These are phyloP conservation scores for Tetramorium simillimum DNA, from an alignment of 1,140 invertebrate genomes.

Conservation along the genomic window DNA sequence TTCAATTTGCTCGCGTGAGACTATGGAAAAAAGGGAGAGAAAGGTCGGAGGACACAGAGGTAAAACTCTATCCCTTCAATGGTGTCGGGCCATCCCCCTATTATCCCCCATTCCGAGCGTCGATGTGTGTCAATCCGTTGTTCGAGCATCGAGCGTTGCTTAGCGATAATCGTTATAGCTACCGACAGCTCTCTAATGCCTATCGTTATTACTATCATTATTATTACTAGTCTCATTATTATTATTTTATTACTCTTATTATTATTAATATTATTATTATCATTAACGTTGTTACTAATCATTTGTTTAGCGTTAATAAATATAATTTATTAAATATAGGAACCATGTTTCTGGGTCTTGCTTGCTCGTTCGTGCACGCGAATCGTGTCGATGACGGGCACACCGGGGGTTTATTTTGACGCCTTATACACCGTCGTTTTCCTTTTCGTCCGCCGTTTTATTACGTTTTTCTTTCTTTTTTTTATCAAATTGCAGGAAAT, in stretches of 20 bases:
- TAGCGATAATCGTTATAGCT: conserved; percentile 78
- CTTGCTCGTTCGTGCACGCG: conserved; percentile 73
- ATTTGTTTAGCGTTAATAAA: conserved; percentile 80
- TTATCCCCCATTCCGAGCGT: conserved; percentile 19
- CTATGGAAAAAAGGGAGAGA: conserved; percentile 15
- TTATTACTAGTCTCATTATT: conserved; percentile 76
- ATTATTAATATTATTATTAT: conserved; percentile 75
- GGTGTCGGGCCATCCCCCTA: background rate
- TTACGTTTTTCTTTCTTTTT: conserved; percentile 16
- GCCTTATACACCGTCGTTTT: conserved; percentile 17
- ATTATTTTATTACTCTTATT: conserved; percentile 79
- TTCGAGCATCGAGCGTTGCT: conserved; percentile 61
- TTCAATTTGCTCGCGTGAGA: conserved; percentile 5
- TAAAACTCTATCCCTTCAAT: conserved; percentile 30
- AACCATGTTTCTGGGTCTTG: conserved; percentile 84
- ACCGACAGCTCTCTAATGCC: conserved; percentile 75
- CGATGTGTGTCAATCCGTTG: conserved; percentile 49
- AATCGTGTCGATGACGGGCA: conserved; percentile 66
- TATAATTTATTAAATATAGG: conserved; percentile 85
- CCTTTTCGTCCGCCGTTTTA: conserved; percentile 19
- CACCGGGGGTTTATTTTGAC: conserved; percentile 62
- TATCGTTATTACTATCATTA: conserved; percentile 71
- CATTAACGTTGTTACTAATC: conserved; percentile 77
- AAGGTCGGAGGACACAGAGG: conserved; percentile 19
- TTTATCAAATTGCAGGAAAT: conserved; percentile 51